A percentile compares a stretch with the other conserved stretches of the same genome.
Conservation (phyloP, 2,113 vertebrate species). For the Xiphias gladius region DNA sequence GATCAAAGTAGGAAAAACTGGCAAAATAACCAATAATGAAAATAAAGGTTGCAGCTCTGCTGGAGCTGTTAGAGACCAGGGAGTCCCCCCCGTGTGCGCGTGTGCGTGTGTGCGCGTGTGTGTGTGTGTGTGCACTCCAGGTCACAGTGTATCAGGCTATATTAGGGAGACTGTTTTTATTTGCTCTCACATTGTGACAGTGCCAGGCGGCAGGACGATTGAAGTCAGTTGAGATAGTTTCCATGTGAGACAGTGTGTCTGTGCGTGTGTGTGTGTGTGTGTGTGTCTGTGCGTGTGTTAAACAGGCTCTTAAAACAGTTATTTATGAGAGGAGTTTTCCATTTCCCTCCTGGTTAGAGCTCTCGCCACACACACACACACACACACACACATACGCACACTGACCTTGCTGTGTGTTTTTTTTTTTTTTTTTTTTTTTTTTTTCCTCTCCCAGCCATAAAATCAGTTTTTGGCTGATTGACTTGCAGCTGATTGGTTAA, state of each 20-base stretch:
- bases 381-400: no score
- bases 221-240: constrained; percentile 68
- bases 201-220: constrained; percentile 42
- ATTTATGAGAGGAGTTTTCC: constrained; percentile 27
- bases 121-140: not conserved
- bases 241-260: constrained; percentile 35
- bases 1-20: no score
- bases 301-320: constrained; percentile 3
- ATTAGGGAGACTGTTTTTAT: constrained; percentile 53
- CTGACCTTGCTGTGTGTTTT: no score
- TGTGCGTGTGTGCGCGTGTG: constrained; percentile 1
- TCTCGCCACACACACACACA: constrained; percentile 28
- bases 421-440: no score
- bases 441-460: no score
- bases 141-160: constrained; percentile 41
- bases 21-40: no score
- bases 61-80: constrained; percentile 7
- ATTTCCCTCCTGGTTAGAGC: constrained; percentile 46
- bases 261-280: constrained; percentile 17
- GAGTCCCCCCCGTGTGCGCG: constrained; percentile 15
- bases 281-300: not conserved
- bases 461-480: no score
- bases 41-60: no score
- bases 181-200: constrained; percentile 15
- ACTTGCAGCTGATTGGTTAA: no score